These are phyloP conservation scores for Drosophila pallidifrons DNA, from an alignment of 1,140 invertebrate genomes.

Conservation along the genomic window DNA sequence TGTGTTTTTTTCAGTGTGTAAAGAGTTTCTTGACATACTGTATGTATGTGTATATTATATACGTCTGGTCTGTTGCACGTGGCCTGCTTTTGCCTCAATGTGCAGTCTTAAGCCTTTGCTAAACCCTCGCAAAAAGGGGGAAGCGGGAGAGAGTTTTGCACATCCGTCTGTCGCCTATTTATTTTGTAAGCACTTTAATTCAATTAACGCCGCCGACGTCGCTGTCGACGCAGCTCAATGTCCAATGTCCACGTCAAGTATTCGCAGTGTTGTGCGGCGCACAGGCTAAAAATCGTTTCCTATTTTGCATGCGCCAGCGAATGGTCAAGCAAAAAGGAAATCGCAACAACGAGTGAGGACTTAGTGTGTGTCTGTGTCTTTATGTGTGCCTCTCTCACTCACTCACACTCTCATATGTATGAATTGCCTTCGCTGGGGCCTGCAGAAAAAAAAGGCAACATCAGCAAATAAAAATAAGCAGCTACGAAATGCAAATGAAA, in stretches of 20 bases:
- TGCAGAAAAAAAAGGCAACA: constrained; percentile 65
- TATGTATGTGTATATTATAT: no score
- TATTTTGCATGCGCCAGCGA: constrained; percentile 69
- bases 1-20: no score
- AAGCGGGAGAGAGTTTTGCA: constrained; percentile 18
- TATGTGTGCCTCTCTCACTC: no score
- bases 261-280: constrained; percentile 59
- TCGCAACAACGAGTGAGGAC: constrained; percentile 64
- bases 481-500: constrained; percentile 79
- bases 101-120: constrained; percentile 20
- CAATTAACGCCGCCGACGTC: constrained; percentile 71
- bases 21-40: no score
- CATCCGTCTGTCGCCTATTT: constrained; percentile 56
- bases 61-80: constrained; percentile 2
- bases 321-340: constrained; percentile 53
- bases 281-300: constrained; percentile 70
- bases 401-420: no score
- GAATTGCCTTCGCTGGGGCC: constrained; percentile 1
- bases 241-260: constrained; percentile 72
- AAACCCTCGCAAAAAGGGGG: constrained; percentile 3
- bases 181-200: constrained; percentile 72
- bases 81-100: constrained; percentile 9
- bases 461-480: constrained; percentile 76
- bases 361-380: constrained; percentile 43
- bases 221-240: constrained; percentile 58